Base-by-base conservation (phyloP, 2,888 invertebrate genomes). In the Atrina japonica region DNA sequence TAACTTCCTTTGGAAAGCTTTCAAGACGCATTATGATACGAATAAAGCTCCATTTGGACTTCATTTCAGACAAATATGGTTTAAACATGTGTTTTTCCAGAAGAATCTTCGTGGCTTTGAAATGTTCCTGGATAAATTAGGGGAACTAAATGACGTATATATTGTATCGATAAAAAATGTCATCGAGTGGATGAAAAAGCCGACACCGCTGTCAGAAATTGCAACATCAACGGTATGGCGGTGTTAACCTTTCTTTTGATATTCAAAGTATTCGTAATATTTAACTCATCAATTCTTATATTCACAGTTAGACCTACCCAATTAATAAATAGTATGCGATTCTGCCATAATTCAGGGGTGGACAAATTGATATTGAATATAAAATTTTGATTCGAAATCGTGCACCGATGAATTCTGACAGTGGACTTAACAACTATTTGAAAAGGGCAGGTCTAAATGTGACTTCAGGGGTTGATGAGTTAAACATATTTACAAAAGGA, bases 21-120 rank as follows among this genome's bases (percentile, higher is more conserved):
- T 97, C 88, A 94, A 93, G 53, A 91, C 92, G 0, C 93, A 94
- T 78, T 95, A 95, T 86, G 78, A 91, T 0, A 92, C 92, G 5
- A 94, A 93, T 86, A 81, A 84, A 71, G 96, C 96, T 0, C 97
- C 97, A 0, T 94, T 94, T 77, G 96, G 96, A 0, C 91, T 97
- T 25, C 95, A 95, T 87, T 93, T 97, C 67, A 95, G 95, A 87
- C 93, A 96, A 0, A 93, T 94, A 0, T 97, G 96, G 96, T 94
- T 97, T 81, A 72, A 77, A 1, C 82, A 83, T 41, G 70, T 73
- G 2, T 65, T 76, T 9, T 83, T 79, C 52, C 53, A 50, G 14
- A 66, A 75, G 6, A 83, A 84, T 63, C 52, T 83, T 1, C 56
- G 70, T 41, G 88, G 83, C 0, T 66, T 87, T 21, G 63, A 74